Evolutionary conservation across 2,888 invertebrate species (phyloP), one percentile per base, ranked within the genome.

Genomic region (Nycteola revayana): DNA sequence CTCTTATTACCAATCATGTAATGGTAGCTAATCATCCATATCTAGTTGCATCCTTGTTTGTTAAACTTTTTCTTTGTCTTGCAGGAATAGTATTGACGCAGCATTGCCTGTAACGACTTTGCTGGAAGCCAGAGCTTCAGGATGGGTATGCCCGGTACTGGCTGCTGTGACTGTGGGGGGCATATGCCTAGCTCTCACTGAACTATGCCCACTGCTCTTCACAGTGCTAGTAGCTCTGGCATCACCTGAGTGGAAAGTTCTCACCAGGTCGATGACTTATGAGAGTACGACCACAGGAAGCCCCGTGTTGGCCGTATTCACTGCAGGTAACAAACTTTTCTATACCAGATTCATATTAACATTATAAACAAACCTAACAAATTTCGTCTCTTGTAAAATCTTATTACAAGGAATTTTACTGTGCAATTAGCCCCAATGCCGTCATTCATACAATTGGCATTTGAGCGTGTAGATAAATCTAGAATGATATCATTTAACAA

Each of bases 301-400:
- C 42, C 92, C 91, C 1, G 90, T 92, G 1, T 63, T 92, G 11
- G 92, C 92, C n/a, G 91, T 92, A 20, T 91, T 92, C 57, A 90
- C 91, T 34, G 91, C 91, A 60, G 91, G 91, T 91, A 55, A 43
- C 68, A 57, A 23, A 31, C 7, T 8, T 14, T 32, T 36, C 18
- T n/a, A n/a, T n/a, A n/a, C n/a, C 8, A 22, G 8, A 22, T 22
- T 3, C 7, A 26, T 31, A n/a, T n/a, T n/a, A n/a, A n/a, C n/a
- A n/a, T n/a, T n/a, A n/a, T 14, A 14, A 14, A 14, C 14, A 14
- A 2, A 3, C 14, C 3, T 14, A 3, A 5, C 14, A 14, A 3
- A 14, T 14, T 14, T 14, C 5, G 14, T 5, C 14, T 14, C n/a
- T n/a, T n/a, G n/a, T n/a, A n/a, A 14, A 26, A 22, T 10, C 10